These are phyloP conservation scores for Mya arenaria DNA, from an alignment of 1,140 invertebrate species.

Conservation along the genomic window DNA sequence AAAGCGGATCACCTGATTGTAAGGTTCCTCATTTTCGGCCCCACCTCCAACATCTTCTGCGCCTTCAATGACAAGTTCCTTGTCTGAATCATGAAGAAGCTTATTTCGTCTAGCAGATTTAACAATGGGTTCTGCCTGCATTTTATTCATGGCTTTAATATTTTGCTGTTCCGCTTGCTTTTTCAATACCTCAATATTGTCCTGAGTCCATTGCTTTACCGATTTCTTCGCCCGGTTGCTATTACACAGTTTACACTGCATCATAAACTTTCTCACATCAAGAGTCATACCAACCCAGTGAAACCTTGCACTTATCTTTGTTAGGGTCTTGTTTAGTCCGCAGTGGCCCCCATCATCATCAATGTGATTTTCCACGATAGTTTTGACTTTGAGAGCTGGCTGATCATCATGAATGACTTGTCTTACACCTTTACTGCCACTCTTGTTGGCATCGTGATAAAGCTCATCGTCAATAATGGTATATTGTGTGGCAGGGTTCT, in stretches of 20 bases:
- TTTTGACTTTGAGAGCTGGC: conserved; percentile 47
- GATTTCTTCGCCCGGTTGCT: neutral
- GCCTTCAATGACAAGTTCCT: neutral
- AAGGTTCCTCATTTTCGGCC: neutral
- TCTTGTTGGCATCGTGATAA: conserved; percentile 43
- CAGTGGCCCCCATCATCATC: conserved; percentile 46
- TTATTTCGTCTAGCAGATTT: neutral
- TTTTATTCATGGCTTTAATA: neutral
- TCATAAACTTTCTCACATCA: conserved; percentile 48
- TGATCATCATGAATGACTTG: conserved; percentile 44
- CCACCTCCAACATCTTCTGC: neutral
- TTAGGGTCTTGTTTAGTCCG: conserved; percentile 40
- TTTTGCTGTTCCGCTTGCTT: neutral
- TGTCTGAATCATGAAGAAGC: neutral
- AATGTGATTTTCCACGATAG: conserved; percentile 52
- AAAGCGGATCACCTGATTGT: conserved; percentile 30
- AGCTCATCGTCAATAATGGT: conserved; percentile 37
- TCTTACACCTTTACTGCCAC: conserved; percentile 24
- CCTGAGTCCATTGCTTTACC: neutral
- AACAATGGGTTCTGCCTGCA: neutral
- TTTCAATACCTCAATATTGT: neutral
- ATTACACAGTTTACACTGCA: conserved; percentile 43
- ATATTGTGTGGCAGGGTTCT: conserved; percentile 35
- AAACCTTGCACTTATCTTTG: conserved; percentile 24
- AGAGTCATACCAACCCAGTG: conserved; percentile 33